Conservation (phyloP, 2,113 vertebrate genomes). For the Albula glossodonta region DNA sequence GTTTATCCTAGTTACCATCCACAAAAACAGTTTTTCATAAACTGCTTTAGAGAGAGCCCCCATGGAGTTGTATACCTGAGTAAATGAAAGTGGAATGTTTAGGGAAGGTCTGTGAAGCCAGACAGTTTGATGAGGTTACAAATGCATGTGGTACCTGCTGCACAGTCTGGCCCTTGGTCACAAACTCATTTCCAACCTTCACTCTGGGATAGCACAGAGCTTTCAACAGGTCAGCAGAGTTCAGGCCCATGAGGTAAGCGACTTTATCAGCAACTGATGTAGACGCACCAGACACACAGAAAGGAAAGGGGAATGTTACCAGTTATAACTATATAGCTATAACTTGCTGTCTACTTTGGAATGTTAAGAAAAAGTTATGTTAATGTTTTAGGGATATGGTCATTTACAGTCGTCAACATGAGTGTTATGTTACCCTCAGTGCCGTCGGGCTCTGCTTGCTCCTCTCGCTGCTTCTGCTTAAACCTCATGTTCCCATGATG, state of each 20-base stretch:
- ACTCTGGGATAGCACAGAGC: conserved; percentile 18
- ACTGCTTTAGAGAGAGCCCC: neutral
- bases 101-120: neutral
- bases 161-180: conserved; percentile 24
- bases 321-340: no score
- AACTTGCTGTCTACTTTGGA: no score
- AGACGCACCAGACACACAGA: neutral
- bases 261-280: conserved; percentile 22
- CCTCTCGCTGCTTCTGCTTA: conserved; percentile 83
- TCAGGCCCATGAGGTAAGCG: conserved; percentile 20
- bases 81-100: neutral
- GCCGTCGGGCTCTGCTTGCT: conserved; percentile 79
- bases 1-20: neutral
- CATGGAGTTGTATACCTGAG: conserved; percentile 11
- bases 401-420: neutral
- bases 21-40: conserved; percentile 8
- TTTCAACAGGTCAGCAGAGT: conserved; percentile 22
- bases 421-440: conserved; percentile 70
- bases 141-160: neutral
- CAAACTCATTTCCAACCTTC: conserved; percentile 13
- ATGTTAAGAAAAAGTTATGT: no score
- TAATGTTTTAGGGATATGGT: no score
- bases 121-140: neutral
- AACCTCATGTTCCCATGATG: conserved; percentile 80
- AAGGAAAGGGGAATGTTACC: neutral